phyloP scores from a whole-genome alignment of 2,797 vertebrate genomes.

The Knipowitschia caucasica region DNA sequence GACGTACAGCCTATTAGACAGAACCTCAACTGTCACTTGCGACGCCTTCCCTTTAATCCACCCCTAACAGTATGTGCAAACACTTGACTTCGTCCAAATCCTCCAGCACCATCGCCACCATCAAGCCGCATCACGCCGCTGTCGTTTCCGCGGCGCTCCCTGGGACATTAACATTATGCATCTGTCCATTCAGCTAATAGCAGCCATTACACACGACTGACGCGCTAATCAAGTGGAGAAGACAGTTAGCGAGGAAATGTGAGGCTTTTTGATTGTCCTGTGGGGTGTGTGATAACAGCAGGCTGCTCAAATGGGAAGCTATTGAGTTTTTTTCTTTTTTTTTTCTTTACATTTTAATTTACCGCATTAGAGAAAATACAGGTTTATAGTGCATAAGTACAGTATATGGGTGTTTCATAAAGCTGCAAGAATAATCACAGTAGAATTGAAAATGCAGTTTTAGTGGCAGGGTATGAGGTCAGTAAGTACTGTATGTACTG shows the following conservation, averaged over 20 bases:
- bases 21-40: conserved; percentile 3
- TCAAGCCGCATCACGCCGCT: neutral
- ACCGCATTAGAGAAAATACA: too few relatives aligned
- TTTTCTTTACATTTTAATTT: too few relatives aligned
- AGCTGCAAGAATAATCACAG: too few relatives aligned
- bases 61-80: neutral
- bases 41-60: neutral
- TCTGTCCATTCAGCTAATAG: neutral
- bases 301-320: too few relatives aligned
- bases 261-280: neutral
- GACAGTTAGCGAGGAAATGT: neutral
- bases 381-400: too few relatives aligned
- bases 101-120: neutral
- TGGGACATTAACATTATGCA: conserved; percentile 1
- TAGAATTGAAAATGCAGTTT: too few relatives aligned
- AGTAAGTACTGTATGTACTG: too few relatives aligned
- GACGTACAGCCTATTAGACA: neutral
- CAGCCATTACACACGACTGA: neutral
- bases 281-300: too few relatives aligned
- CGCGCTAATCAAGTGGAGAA: conserved; percentile 10
- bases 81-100: neutral
- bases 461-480: too few relatives aligned
- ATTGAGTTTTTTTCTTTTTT: too few relatives aligned
- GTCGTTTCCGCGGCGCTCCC: neutral
- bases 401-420: too few relatives aligned